Conservation (phyloP, 1,140 invertebrate genomes). For the Onthophagus taurus region DNA sequence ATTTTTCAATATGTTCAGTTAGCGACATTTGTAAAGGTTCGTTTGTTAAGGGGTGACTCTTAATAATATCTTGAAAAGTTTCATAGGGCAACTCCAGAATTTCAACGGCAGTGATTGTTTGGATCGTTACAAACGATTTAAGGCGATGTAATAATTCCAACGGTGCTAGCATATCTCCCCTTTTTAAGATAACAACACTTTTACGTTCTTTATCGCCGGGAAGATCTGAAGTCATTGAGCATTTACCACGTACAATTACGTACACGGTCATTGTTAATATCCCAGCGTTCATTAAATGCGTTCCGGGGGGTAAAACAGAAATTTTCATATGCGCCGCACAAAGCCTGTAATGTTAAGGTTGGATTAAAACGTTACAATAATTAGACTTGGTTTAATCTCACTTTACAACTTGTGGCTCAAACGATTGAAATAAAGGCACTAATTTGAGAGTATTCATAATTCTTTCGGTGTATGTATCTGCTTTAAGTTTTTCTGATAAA, state of each 20-base stretch:
- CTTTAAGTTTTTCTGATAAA: conserved; percentile 7
- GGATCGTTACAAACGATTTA: not conserved
- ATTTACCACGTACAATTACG: conserved; percentile 6
- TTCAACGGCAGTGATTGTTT: conserved; percentile 4
- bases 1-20: not conserved
- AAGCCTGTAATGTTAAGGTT: no score
- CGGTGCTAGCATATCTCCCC: conserved; percentile 5
- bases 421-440: conserved; percentile 4
- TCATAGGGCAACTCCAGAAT: conserved; percentile 7
- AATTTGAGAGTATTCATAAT: not conserved
- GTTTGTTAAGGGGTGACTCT: not conserved
- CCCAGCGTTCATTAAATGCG: not conserved
- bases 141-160: conserved; percentile 8
- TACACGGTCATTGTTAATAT: conserved; percentile 1
- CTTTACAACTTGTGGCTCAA: conserved; percentile 3
- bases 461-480: conserved; percentile 2
- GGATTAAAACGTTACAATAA: no score
- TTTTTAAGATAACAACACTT: not conserved
- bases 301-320: conserved; percentile 2
- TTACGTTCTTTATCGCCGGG: conserved; percentile 2
- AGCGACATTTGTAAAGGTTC: not conserved
- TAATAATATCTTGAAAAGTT: conserved; percentile 3
- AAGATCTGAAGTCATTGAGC: conserved; percentile 5
- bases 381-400: no score
- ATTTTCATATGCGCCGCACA: conserved; percentile 6